These are phyloP conservation scores for Choloepus didactylus DNA, from an alignment of 2,797 vertebrate genomes.

Conservation along the genomic window DNA sequence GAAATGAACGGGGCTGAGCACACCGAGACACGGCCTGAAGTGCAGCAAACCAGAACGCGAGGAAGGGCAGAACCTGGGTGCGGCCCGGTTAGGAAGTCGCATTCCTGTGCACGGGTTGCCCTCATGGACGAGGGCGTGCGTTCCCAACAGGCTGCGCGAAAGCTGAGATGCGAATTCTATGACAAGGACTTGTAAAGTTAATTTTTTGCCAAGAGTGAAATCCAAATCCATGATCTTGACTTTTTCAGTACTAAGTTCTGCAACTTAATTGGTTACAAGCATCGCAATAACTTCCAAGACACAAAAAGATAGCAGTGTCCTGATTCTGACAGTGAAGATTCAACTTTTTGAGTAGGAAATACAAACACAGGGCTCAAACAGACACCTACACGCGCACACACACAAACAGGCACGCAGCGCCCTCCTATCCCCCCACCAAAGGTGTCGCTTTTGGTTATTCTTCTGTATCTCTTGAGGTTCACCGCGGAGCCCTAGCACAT, in stretches of 20 bases:
- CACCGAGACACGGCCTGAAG: neutral
- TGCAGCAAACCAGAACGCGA: fast-evolving
- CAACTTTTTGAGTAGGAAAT: neutral
- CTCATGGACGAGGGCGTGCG: fast-evolving
- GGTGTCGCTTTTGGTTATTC: neutral
- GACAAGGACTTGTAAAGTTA: neutral
- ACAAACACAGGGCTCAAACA: neutral
- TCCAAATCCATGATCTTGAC: neutral
- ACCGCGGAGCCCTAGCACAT: too few species aligned
- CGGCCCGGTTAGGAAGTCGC: too few species aligned
- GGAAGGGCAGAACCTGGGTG: neutral
- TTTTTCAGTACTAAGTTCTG: neutral
- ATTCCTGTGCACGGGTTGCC: too few species aligned
- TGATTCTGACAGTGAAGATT: too few species aligned
- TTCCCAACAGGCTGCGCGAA: too few species aligned
- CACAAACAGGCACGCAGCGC: too few species aligned
- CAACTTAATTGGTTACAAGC: neutral
- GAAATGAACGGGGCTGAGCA: neutral
- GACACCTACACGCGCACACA: fast-evolving
- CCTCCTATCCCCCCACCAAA: neutral
- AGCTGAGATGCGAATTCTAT: fast-evolving
- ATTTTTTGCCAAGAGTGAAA: neutral
- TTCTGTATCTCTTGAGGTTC: too few species aligned
- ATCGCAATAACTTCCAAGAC: neutral
- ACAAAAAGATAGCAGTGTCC: too few species aligned